Conservation (phyloP, 2,113 vertebrate species). For the Gyps fulvus region DNA sequence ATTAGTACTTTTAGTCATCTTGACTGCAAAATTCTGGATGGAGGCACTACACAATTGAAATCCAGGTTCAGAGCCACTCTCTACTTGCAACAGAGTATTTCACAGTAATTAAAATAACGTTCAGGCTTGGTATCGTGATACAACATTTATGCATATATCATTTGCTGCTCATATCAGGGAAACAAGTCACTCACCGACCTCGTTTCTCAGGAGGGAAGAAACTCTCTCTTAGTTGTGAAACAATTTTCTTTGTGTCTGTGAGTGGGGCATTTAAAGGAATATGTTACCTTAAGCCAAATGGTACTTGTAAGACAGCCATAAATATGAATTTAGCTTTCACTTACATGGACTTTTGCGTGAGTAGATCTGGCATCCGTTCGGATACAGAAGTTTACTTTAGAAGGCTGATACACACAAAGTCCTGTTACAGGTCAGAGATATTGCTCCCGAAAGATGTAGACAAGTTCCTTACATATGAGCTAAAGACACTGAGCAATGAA, state of each 20-base stretch:
- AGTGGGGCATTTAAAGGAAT: neutral
- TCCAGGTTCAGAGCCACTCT: neutral
- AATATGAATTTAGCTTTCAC: neutral
- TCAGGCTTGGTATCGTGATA: neutral
- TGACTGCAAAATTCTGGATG: neutral
- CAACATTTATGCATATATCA: neutral
- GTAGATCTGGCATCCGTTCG: neutral
- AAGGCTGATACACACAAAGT: neutral
- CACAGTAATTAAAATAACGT: neutral
- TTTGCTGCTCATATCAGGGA: neutral
- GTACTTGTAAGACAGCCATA: neutral
- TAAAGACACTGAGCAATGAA: neutral
- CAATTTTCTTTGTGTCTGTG: accelerated
- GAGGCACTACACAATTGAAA: neutral
- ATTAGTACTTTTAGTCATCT: neutral
- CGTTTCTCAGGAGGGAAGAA: neutral
- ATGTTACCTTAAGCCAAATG: neutral
- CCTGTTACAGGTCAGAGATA: neutral
- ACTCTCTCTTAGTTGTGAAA: neutral
- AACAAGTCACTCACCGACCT: neutral
- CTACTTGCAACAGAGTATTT: neutral
- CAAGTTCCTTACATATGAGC: neutral
- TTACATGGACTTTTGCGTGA: neutral
- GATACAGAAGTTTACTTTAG: neutral
- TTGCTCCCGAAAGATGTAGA: neutral